Evolutionary conservation across 1,140 invertebrate genomes (phyloP), one percentile per base, ranked within the genome.

Genomic region (Oreohelix idahoensis): DNA sequence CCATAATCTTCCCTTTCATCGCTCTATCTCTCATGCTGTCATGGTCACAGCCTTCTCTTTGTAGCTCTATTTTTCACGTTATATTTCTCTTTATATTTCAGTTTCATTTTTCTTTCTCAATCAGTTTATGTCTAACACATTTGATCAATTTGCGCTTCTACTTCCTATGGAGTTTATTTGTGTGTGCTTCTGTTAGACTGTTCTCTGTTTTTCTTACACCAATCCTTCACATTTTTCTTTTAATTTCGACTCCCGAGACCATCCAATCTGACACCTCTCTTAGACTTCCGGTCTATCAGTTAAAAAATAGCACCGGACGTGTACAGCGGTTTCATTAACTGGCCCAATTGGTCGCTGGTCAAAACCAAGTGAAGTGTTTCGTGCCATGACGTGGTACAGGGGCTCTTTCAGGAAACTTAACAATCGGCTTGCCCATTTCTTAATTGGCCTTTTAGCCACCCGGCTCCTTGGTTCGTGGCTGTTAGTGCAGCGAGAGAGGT

Each of bases 371-470:
- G 29, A 73, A 38, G 23, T 39, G 45, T 53, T 76, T 76, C 74
- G 74, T 76, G 74, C 42, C 45, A 35, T 11, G 13, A 5, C 74
- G 74, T 26, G 15, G 20, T 53, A 49, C 74, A 35, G 38, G 20
- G 42, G 49, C 74, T 66, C 74, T 76, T n/a, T 76, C 36, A 76
- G 74, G 74, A 39, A 49, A 76, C 74, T 76, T 51, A 51, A 76
- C 74, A 76, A 76, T 45, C 45, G 45, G 42, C 74, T 42, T 51
- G 74, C 38, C 74, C 74, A 76, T 76, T 76, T 76, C 74, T 76
- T 76, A 76, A 76, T 76, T 76, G 74, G 74, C 74, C 74, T 76
- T 76, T 76, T 76, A 51, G 74, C 74, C 74, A 35, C 74, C 74
- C 42, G 23, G 29, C 26, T 76, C n/a, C 45, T 29, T 35, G 45